Conservation (phyloP, 2,113 vertebrate species). For the Excalfactoria chinensis region DNA sequence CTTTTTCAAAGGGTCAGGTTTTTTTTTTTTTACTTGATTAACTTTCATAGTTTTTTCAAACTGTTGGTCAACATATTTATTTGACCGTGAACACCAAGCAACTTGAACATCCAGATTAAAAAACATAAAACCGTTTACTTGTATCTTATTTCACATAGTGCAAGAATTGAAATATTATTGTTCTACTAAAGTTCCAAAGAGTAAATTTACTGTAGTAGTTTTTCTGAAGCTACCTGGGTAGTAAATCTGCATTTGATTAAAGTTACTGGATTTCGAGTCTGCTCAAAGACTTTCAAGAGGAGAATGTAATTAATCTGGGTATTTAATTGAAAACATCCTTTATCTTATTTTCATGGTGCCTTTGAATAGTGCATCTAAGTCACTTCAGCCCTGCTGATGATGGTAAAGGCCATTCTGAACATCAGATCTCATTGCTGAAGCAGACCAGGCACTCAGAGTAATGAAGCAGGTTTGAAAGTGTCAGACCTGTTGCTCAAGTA, state of each 20-base stretch:
- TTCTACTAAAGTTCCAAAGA: not conserved
- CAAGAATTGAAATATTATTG: not conserved
- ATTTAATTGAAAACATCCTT: not conserved
- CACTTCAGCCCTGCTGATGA: not conserved
- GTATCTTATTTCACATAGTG: not conserved
- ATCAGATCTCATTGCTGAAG: not conserved
- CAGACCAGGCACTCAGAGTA: not conserved
- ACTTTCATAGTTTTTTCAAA: not conserved
- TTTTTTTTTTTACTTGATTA: not conserved
- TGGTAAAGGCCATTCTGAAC: not conserved
- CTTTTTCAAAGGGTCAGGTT: not conserved
- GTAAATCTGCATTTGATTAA: not conserved
- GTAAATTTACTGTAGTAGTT: not conserved
- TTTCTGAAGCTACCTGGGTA: not conserved
- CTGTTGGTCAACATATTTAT: not conserved
- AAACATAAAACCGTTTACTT: not conserved
- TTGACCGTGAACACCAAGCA: not conserved
- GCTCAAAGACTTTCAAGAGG: not conserved
- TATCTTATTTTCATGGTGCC: not conserved
- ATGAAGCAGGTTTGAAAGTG: not conserved
- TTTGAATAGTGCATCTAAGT: not conserved
- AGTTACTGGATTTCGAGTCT: not conserved
- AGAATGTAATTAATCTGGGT: not conserved
- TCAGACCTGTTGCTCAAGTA: not conserved
- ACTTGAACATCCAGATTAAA: not conserved